Base-by-base conservation (phyloP, 2,113 vertebrate species). In the Brachirus orientalis region DNA sequence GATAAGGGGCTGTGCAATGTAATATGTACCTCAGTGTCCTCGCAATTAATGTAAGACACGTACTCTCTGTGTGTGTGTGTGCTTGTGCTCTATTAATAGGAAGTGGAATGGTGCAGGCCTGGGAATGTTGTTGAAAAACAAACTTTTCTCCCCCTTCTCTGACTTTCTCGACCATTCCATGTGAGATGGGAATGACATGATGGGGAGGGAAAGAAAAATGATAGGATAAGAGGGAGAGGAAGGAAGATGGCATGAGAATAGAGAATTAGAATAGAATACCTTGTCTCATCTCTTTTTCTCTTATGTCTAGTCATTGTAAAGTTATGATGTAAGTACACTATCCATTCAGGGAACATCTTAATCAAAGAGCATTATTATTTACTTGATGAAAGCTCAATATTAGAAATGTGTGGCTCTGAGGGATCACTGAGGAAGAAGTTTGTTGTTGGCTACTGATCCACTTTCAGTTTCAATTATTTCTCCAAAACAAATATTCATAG, bases 91-190 rank as follows among this genome's bases (percentile, higher is more conserved):
- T 91, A 91, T 89, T 90, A 89, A 88, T 91, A 91, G 89, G 7
- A 17, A 64, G 55, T 79, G 75, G 79, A 87, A 91, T 80, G 54
- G 85, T 73, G 50, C 70, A 76, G 69, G 88, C 90, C 86, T 91
- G 90, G 89, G 90, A 91, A 91, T 90, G 79, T 86, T 86, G 87
- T 88, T 76, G 88, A 88, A 91, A 89, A 87, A 88, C 78, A 85
- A 85, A 84, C 85, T 69, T 83, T 52, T 68, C 66, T 76, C 33
- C 54, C 75, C 57, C 75, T 28, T 61, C 62, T 48, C 70, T 57
- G 11, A 22, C 55, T 45, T 48, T 73, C n/a, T n/a, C n/a, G n/a
- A n/a, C n/a, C n/a, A n/a, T n/a, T n/a, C 46, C n/a, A 46, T 79
- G 56, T 46, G 61, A 75, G 75, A 75, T 48, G 19, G 67, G 71